Evolutionary conservation across 2,797 vertebrate genomes (phyloP), one percentile per base, ranked within the genome.

Genomic region (Phrynocephalus guinanensis): DNA sequence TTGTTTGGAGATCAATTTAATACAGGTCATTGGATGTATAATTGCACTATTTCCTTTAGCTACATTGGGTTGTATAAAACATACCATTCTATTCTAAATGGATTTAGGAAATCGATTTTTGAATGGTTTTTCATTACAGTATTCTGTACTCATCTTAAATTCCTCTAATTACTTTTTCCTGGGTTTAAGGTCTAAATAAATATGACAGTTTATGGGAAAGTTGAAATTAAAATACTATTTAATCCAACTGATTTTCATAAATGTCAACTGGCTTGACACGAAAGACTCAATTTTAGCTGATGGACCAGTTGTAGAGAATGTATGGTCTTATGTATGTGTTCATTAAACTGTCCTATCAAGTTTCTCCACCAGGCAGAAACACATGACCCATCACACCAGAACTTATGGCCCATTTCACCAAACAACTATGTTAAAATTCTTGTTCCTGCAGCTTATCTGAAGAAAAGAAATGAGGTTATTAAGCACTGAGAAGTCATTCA

Each of bases 31-130:
- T 84, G 68, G 38, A 66, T 79, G 22, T 67, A 9, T 73, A 73
- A 88, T 84, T 79, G 76, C 52, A 73, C 80, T 13, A n/a, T 84
- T 88, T 79, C 66, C 28, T 22, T 3, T 67, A 28, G 13, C 8
- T 75, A 75, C 50, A 67, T 56, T 68, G 77, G n/a, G 73, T 80
- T 88, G 56, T n/a, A 80, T 67, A 75, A 66, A 84, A 67, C 48
- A 88, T 80, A 44, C 60, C 66, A 80, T 66, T 72, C 70, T 88
- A 33, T 73, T 75, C 82, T 38, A 79, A 80, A 88, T 88, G n/a
- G 52, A 30, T 75, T 44, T 75, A n/a, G 70, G 52, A 80, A 88
- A 88, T 84, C 75, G 68, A 73, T 38, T 84, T 84, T 66, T 88
- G 76, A 84, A 84, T 88, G 38, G 56, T 84, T 84, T 38, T 56